phyloP scores from a whole-genome alignment of 1,140 invertebrate species.

The Magallana angulata region DNA sequence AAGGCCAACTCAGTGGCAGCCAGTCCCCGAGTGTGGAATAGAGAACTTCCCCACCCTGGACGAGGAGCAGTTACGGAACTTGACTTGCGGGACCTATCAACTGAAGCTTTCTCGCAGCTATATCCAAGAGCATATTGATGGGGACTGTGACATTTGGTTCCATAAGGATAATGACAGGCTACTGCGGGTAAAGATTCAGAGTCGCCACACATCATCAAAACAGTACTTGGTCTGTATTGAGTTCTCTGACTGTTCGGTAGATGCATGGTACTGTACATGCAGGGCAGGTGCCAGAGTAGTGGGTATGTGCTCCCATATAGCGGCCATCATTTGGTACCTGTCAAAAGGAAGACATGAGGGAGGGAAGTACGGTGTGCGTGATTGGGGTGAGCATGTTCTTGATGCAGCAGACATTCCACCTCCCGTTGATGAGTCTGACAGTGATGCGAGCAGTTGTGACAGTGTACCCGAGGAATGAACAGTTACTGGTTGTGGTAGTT shows the following conservation, averaged over 20 bases:
- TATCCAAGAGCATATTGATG: conserved; percentile 23
- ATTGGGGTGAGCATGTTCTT: conserved; percentile 26
- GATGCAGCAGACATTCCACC: conserved; percentile 37
- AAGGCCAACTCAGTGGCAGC: no score
- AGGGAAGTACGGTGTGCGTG: not conserved
- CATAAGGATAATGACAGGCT: conserved; percentile 41
- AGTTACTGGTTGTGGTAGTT: not conserved
- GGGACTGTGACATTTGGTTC: conserved; percentile 30
- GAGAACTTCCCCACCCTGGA: not conserved
- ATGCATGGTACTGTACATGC: conserved; percentile 49
- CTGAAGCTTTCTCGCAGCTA: conserved; percentile 34
- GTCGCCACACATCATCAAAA: conserved; percentile 35
- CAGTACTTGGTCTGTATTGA: no score
- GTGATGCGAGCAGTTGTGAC: not conserved
- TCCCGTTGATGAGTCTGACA: conserved; percentile 29
- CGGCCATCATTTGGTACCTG: conserved; percentile 42
- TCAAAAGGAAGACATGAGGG: not conserved
- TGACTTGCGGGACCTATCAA: conserved; percentile 30
- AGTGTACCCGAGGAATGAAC: not conserved
- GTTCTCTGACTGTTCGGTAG: not conserved
- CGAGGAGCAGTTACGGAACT: not conserved
- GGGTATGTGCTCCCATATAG: conserved; percentile 48
- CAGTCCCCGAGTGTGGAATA: not conserved
- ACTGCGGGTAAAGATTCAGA: conserved; percentile 36
- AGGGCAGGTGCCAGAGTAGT: conserved; percentile 44